Evolutionary conservation across 2,888 invertebrate species (phyloP), one percentile per base, ranked within the genome.

Genomic region (Abscondita cerata): DNA sequence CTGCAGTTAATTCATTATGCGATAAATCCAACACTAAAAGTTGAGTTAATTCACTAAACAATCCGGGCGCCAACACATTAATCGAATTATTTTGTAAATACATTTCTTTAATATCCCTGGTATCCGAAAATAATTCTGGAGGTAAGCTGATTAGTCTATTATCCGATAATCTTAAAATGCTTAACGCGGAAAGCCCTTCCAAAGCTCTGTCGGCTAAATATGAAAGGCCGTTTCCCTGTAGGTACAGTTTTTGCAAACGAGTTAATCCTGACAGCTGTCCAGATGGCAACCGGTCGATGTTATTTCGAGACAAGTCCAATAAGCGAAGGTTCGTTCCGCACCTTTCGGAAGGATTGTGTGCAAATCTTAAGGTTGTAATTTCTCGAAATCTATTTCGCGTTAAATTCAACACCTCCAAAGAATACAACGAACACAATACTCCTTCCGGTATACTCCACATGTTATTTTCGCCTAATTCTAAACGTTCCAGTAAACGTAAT

Each of bases 81-180:
- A 94, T 87, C 34, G 90, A 89, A 79, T 94, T 94, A 78, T 93
- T 93, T 74, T 90, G 89, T 58, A 93, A 81, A 78, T 92, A 90
- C 74, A 93, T 87, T 81, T 93, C 92, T 78, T 89, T 89, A 44
- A 93, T 82, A 67, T 91, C 89, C 71, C 89, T 85, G 34, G 90
- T 87, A 75, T 92, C 92, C 73, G 89, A 84, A 77, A 95, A 92
- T 55, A 95, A 82, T 78, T 92, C 91, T 1, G 92, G 91, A 16
- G 94, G 93, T 66, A 95, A 83, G 75, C 89, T 90, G 62, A 87
- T 87, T 67, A 95, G 84, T 70, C 89, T 87, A 80, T 95, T 95
- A 78, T 92, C 89, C 52, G 92, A 89, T 60, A 95, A 83, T 78
- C 91, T 88, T 59, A 95, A 82, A 52, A 90, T 86, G 67, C 87